phyloP scores from a whole-genome alignment of 2,113 vertebrate species.

The Amphilophus citrinellus region DNA sequence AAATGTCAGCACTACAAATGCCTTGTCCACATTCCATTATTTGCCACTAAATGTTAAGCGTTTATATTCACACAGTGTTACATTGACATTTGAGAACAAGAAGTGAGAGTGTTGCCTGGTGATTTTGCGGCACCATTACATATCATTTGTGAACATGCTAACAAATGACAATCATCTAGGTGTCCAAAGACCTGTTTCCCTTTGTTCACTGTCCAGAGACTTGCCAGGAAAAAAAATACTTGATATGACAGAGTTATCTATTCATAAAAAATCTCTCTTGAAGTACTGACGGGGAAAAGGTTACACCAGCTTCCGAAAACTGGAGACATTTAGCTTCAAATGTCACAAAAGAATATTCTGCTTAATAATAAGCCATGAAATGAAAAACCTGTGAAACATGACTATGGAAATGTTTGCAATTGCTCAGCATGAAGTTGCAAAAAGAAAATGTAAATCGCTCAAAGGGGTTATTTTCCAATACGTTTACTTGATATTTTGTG shows the following conservation, averaged over 20 bases:
- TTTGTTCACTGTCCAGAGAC: constrained; percentile 37
- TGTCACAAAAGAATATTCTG: constrained; percentile 41
- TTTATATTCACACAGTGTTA: constrained; percentile 71
- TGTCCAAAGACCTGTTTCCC: constrained; percentile 30
- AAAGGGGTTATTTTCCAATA: not conserved
- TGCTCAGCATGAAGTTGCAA: not conserved
- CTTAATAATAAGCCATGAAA: constrained; percentile 14
- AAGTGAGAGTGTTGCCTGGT: constrained; percentile 38
- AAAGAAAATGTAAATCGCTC: constrained; percentile 5
- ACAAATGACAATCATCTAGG: constrained; percentile 56
- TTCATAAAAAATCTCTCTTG: constrained; percentile 43
- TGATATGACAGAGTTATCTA: constrained; percentile 22
- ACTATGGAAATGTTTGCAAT: constrained; percentile 5
- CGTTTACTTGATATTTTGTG: not conserved
- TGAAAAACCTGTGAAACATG: not conserved
- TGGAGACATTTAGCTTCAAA: constrained; percentile 40
- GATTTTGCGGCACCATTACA: constrained; percentile 44
- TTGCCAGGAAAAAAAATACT: constrained; percentile 9
- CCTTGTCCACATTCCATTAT: constrained; percentile 75
- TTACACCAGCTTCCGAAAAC: constrained; percentile 28
- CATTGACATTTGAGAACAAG: constrained; percentile 77
- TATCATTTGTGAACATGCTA: constrained; percentile 64
- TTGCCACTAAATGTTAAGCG: constrained; percentile 76
- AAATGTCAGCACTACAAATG: constrained; percentile 83
- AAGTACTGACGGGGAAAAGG: constrained; percentile 41